Conservation (phyloP, 2,113 vertebrate genomes). For the Sebastes fasciatus region DNA sequence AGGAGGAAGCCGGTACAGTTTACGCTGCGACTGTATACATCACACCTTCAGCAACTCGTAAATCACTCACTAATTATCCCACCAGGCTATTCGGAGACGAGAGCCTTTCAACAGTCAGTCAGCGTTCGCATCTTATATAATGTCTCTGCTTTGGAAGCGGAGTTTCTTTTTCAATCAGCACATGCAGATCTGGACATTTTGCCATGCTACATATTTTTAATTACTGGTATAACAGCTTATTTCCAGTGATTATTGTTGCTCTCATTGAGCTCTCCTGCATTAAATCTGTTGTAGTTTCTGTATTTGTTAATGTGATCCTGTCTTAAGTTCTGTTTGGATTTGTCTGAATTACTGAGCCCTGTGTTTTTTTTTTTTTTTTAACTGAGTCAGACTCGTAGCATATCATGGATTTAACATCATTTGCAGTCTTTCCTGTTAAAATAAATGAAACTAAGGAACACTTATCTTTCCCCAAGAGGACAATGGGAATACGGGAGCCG, state of each 20-base stretch:
- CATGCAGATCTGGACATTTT: neutral
- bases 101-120: slow-evolving; percentile 23
- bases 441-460: slow-evolving; percentile 21
- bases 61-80: slow-evolving; percentile 72
- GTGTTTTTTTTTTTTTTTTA: neutral
- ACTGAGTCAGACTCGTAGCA: neutral
- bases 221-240: neutral
- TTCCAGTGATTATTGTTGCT: neutral
- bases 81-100: slow-evolving; percentile 60
- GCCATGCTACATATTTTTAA: neutral
- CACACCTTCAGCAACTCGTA: slow-evolving; percentile 62
- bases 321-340: neutral
- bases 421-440: slow-evolving; percentile 6
- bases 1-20: slow-evolving; percentile 41
- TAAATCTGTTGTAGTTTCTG: neutral
- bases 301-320: neutral
- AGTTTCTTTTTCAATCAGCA: neutral
- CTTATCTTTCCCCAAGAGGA: slow-evolving; percentile 7
- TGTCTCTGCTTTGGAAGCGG: neutral
- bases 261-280: neutral
- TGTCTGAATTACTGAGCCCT: neutral
- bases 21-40: slow-evolving; percentile 47
- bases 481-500: neutral
- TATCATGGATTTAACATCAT: neutral
- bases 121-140: neutral